Evolutionary conservation across 2,888 invertebrate species (phyloP).

Genomic region (Acronicta psi): DNA sequence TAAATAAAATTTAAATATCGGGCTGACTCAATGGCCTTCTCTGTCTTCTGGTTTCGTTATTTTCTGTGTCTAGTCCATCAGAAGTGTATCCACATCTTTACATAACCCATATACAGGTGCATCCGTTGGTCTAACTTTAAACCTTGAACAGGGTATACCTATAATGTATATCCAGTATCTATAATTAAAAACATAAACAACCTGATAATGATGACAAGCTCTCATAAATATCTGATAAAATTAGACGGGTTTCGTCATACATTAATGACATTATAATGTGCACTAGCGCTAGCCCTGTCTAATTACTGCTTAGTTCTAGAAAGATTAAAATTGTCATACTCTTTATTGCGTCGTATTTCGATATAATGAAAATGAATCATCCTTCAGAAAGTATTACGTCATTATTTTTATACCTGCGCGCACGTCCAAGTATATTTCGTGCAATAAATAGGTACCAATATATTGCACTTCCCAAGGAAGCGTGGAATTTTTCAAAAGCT

Average conservation of each 20-base stretch:
- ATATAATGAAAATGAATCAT: conserved; percentile 10
- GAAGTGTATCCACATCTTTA: too few species aligned
- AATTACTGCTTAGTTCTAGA: conserved; percentile 10
- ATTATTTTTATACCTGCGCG: not conserved
- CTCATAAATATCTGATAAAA: conserved; percentile 12
- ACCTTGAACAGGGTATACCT: not conserved
- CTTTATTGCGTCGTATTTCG: conserved; percentile 27
- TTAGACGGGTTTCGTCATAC: conserved; percentile 3
- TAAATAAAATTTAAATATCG: too few species aligned
- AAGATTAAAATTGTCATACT: conserved; percentile 15
- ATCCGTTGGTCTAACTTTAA: too few species aligned
- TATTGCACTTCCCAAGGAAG: too few species aligned
- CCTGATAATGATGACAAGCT: conserved; percentile 19
- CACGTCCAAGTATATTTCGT: too few species aligned
- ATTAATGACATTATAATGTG: conserved; percentile 6
- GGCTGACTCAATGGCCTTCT: too few species aligned
- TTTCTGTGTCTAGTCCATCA: too few species aligned
- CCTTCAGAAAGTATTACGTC: conserved; percentile 15
- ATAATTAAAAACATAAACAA: conserved; percentile 13
- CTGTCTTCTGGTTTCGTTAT: too few species aligned
- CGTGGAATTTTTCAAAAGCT: too few species aligned
- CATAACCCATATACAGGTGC: too few species aligned
- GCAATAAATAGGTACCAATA: too few species aligned
- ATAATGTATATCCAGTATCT: not conserved
- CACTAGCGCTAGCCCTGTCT: not conserved